phyloP scores from a whole-genome alignment of 1,140 invertebrate species.

The Papilio machaon region DNA sequence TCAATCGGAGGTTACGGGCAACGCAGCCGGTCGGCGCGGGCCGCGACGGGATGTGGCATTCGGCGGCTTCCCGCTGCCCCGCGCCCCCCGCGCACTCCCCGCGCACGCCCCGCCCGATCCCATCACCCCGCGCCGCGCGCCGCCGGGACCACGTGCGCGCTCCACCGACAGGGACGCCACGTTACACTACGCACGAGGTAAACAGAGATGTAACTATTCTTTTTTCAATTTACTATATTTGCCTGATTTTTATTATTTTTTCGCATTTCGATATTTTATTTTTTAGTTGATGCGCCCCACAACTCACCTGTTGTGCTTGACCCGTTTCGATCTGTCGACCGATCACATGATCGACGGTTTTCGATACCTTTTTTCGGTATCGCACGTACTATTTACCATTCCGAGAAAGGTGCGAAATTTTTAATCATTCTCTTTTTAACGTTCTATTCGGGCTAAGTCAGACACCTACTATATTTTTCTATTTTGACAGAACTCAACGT shows the following conservation, averaged over 20 bases:
- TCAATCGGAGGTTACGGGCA: conserved; percentile 81
- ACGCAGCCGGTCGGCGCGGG: conserved; percentile 79
- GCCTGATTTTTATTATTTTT: conserved; percentile 81
- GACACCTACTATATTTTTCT: neutral
- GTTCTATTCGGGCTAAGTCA: neutral
- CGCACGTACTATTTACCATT: conserved; percentile 49
- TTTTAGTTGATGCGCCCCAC: conserved; percentile 81
- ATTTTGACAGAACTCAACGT: neutral
- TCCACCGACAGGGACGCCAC: conserved; percentile 65
- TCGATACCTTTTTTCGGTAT: conserved; percentile 64
- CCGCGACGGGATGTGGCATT: conserved; percentile 76
- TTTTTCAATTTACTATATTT: conserved; percentile 82
- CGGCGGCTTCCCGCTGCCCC: conserved; percentile 45
- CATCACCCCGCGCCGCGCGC: conserved; percentile 38
- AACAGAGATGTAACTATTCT: conserved; percentile 68
- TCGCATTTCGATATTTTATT: conserved; percentile 82
- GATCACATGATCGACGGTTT: conserved; percentile 79
- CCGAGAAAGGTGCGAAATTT: conserved; percentile 42
- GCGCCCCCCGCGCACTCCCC: conserved; percentile 52
- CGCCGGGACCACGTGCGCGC: conserved; percentile 72
- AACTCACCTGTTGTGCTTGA: conserved; percentile 82
- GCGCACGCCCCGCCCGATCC: conserved; percentile 52
- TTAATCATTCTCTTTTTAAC: conserved; percentile 30
- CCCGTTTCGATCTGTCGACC: conserved; percentile 78
- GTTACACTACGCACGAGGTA: conserved; percentile 40